Evolutionary conservation across 2,797 vertebrate genomes (phyloP).

Genomic region (Trachurus trachurus): DNA sequence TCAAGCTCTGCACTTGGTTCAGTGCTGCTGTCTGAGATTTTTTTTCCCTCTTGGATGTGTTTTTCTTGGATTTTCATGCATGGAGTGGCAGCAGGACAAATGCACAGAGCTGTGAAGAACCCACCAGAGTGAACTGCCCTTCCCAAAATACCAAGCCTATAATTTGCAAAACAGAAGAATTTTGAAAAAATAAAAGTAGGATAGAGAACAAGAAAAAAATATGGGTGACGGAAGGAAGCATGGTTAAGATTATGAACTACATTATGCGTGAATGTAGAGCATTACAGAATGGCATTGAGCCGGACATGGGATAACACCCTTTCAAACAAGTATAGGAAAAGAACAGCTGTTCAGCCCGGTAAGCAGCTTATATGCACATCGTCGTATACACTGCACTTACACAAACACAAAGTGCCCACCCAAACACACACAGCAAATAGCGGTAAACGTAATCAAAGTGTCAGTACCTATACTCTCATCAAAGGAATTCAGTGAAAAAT

Average conservation of each 20-base stretch:
- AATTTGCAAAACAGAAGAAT: conserved; percentile 68
- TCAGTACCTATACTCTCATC: conserved; percentile 67
- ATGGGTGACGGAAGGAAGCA: background rate
- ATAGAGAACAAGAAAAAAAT: background rate
- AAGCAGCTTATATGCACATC: background rate
- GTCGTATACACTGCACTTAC: background rate
- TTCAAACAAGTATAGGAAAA: background rate
- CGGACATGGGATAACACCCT: background rate
- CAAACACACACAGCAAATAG: conserved; percentile 40
- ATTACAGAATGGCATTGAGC: background rate
- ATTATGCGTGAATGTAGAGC: conserved; percentile 1
- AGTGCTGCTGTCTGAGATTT: conserved; percentile 39
- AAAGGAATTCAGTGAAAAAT: conserved; percentile 75
- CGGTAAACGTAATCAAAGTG: conserved; percentile 68
- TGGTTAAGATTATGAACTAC: background rate
- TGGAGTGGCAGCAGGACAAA: conserved; percentile 71
- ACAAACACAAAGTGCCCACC: background rate
- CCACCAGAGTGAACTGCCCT: conserved; percentile 63
- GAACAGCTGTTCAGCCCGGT: background rate
- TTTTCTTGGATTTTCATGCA: conserved; percentile 61
- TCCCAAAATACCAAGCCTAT: conserved; percentile 73
- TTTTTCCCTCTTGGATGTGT: conserved; percentile 27
- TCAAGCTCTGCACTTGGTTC: conserved; percentile 26
- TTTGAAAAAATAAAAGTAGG: background rate
- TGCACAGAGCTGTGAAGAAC: conserved; percentile 78